Evolutionary conservation across 2,888 invertebrate species (phyloP), one percentile per base, ranked within the genome.

Genomic region (Pharmacophagus antenor): DNA sequence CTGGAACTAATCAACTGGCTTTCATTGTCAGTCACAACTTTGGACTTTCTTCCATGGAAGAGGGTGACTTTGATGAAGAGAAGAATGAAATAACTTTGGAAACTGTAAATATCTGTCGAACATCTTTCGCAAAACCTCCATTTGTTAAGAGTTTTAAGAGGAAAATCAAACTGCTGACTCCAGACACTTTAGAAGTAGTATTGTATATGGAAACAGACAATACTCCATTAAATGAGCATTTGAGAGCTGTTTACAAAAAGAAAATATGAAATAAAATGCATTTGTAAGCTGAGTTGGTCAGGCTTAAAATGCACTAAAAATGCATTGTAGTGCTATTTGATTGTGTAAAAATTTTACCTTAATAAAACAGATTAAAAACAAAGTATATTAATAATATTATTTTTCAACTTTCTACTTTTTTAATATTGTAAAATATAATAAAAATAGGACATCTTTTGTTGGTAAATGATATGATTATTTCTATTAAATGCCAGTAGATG

Each of bases 21-120:
- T 88, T 94, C 15, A 71, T 93, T 5, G 81, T 92, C 4, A 91
- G 93, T 57, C 94, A 94, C 67, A 94, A 93, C 77, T 92, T 93
- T 69, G 94, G 94, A 15, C 67, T 93, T 2, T 88, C 91, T 0
- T 91, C 92, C 0, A 69, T 93, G 0, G 94, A 94, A 73, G 93
- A 93, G 79, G 94, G 94, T 0, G 65, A 61, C 1, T 73, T 64
- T 51, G 92, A 84, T 82, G 85, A 75, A 0, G 82, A 79, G 18
- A 74, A 68, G 0, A 83, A 84, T 41, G 92, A 93, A 54, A 77
- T 84, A 12, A 74, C 88, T 0, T 69, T 94, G 3, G 84, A 89
- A 63, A 91, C 91, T 7, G 84, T 81, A 0, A 79, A 80, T 27
- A 73, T 94, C 31, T 66, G 80, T 0, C 81, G 93, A 61, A 92